Evolutionary conservation across 1,140 invertebrate species (phyloP), one percentile per base, ranked within the genome.

Genomic region (Neodiprion pinetum): DNA sequence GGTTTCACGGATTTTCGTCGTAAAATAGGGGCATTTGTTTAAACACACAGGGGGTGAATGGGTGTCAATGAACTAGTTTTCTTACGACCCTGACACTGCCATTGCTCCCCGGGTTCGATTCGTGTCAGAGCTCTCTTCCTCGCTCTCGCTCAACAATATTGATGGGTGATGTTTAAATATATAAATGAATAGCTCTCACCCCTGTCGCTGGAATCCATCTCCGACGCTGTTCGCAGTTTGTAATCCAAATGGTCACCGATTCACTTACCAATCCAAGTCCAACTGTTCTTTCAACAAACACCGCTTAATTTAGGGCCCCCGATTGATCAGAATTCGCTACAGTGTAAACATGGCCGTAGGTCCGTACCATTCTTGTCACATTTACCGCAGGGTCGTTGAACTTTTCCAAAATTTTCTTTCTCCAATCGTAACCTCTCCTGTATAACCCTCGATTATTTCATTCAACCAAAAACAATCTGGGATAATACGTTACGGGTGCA

Each of bases 11-110:
- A 40, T 40, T 5, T 40, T 40, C 5, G n/a, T 9, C 0, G n/a
- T 17, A 40, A 40, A 40, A 40, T 40, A 40, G 1, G 28, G 5
- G 28, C 28, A 5, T 17, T 61, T 61, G 53, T 61, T 40, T 40
- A 21, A 49, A 75, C 74, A 67, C 48, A 49, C 74, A 68, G 70
- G 74, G 28, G 28, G 28, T 40, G 28, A 87, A 84, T 81, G 84
- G 85, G 86, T 40, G 28, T 86, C 86, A 85, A 77, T 86, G 86
- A 88, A 87, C 86, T 82, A 87, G 82, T 84, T 86, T 80, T 80
- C 80, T 85, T 86, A 80, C 86, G 85, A 87, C 86, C 86, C 86
- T 87, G 86, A 87, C 86, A 87, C 86, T 87, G 86, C 85, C 85
- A 87, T 86, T 86, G 84, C 82, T 84, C 86, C 80, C 82, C 74